Base-by-base conservation (phyloP, 2,797 vertebrate species). In the Anniella stebbinsi region DNA sequence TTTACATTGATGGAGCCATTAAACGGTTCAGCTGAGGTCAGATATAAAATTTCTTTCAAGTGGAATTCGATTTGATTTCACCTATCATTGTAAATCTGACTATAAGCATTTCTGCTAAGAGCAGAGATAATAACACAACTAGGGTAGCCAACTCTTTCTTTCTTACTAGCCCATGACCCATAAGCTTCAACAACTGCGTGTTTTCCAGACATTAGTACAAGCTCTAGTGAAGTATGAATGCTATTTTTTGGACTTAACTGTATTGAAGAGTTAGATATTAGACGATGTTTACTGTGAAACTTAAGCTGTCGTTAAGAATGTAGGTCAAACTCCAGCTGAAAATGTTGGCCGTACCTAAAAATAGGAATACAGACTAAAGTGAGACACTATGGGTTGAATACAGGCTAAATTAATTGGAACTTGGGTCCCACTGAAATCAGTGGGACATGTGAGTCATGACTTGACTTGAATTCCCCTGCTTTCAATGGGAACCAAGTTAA, bases 271-370 rank as follows among this genome's bases (percentile, higher is more conserved):
- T 6, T 57, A 80, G 83, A 78, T 72, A 15, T 13, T 73, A 11
- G 7, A 48, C 30, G 25, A 36, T 73, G 84, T 38, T 86, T 11
- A 75, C 38, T 76, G 3, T 69, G 21, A 88, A 75, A 76, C n/a
- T 67, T 51, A 88, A 84, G 25, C n/a, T 84, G n/a, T 38, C 10
- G 36, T 45, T 28, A 67, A 67, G n/a, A 11, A 51, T 76, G 87
- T 54, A 88, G 45, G 67, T 38, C 78, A 88, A 69, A 28, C 67
- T 72, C 67, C 66, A 78, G n/a, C 60, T 77, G 78, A 80, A 66
- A 69, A 80, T 70, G 45, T 80, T 18, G 66, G 87, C 48, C 57
- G 13, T 69, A 12, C 30, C 67, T 72, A 57, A 80, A 88, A 83
- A 51, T 67, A 89, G 81, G 67, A 84, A 70, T n/a, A 28, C 30